phyloP scores from a whole-genome alignment of 2,888 invertebrate genomes.

The Thecophora atra region DNA sequence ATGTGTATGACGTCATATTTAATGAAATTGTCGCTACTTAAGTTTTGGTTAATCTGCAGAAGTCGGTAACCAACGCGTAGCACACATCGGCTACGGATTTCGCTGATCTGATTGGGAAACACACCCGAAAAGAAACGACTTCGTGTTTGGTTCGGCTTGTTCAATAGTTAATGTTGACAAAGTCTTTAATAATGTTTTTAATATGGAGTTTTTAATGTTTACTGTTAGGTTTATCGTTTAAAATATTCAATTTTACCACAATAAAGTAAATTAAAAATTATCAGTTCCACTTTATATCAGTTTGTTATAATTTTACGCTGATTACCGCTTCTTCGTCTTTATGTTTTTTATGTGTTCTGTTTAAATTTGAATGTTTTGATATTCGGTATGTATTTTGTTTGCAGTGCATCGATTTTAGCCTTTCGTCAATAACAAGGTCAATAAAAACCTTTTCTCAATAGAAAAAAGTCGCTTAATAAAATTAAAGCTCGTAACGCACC shows the following conservation, averaged over 20 bases:
- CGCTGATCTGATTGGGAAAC: no score
- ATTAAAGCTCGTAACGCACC: constrained; percentile 31
- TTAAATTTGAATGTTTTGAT: no score
- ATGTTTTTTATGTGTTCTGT: constrained; percentile 35
- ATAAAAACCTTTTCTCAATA: constrained; percentile 31
- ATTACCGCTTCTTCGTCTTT: constrained; percentile 25
- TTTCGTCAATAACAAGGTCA: constrained; percentile 29
- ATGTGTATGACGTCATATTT: no score
- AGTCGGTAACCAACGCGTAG: no score
- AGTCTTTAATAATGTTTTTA: no score
- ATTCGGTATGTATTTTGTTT: constrained; percentile 4
- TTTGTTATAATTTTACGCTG: constrained; percentile 37
- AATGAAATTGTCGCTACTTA: no score
- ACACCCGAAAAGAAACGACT: no score
- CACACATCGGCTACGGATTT: no score
- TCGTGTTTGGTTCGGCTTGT: no score
- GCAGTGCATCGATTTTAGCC: constrained; percentile 27
- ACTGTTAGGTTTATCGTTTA: neutral
- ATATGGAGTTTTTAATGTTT: no score
- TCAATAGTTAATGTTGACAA: no score
- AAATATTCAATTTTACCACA: neutral
- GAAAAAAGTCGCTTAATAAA: constrained; percentile 29
- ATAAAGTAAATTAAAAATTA: neutral
- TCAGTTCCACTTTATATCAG: constrained; percentile 9
- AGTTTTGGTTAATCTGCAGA: no score